Evolutionary conservation across 2,113 vertebrate species (phyloP).

Genomic region (Dromas ardeola): DNA sequence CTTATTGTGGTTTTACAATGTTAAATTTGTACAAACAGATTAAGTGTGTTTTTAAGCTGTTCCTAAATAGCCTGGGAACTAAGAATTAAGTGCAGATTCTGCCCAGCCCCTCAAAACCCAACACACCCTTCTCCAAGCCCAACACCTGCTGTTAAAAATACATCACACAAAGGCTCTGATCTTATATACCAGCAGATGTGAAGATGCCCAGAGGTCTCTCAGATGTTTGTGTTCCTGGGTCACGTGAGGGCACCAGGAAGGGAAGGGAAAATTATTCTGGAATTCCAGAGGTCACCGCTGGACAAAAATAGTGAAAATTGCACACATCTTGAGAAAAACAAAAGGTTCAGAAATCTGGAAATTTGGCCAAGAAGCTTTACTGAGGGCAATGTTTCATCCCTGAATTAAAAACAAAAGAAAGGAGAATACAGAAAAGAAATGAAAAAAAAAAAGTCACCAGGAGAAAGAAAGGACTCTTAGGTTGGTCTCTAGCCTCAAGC

Average conservation of each 20-base stretch:
- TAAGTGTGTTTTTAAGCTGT: constrained; percentile 72
- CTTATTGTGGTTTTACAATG: constrained; percentile 70
- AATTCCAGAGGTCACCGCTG: constrained; percentile 85
- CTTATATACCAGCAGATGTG: constrained; percentile 83
- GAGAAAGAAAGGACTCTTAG: not conserved
- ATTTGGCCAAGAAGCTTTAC: constrained; percentile 42
- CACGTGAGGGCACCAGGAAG: constrained; percentile 83
- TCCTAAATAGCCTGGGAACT: constrained; percentile 77
- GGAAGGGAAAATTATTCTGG: constrained; percentile 85
- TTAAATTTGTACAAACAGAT: constrained; percentile 75
- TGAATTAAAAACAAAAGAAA: constrained; percentile 25
- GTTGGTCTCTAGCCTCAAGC: not conserved
- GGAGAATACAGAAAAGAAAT: not conserved
- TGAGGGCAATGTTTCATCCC: constrained; percentile 24
- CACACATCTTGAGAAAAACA: constrained; percentile 81
- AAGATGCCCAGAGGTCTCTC: constrained; percentile 82
- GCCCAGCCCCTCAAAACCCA: constrained; percentile 66
- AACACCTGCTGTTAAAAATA: constrained; percentile 83
- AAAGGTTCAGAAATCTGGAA: constrained; percentile 71
- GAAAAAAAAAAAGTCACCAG: not conserved
- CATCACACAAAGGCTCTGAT: constrained; percentile 76
- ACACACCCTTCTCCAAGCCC: constrained; percentile 66
- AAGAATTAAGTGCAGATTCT: constrained; percentile 74
- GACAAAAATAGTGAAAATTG: constrained; percentile 87
- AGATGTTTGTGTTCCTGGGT: constrained; percentile 86